A percentile compares a stretch with the other conserved stretches of the same genome.
Evolutionary conservation across 2,113 vertebrate species (phyloP).

Genomic region (Corydoras sp.): DNA sequence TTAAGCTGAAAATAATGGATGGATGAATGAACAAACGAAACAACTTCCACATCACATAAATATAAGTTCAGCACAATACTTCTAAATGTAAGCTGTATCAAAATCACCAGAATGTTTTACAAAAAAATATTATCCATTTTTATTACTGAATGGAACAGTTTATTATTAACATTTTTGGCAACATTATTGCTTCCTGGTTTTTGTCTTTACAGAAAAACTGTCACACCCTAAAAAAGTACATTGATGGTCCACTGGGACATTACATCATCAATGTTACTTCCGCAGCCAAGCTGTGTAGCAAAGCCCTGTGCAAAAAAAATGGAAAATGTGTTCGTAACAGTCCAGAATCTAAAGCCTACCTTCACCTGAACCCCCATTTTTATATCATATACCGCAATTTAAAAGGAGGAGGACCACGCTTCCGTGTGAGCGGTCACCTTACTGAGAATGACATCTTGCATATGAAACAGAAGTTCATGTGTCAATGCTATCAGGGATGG

Average conservation of each 20-base stretch:
- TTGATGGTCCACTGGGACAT: constrained; percentile 74
- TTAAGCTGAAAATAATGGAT: no score
- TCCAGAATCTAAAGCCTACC: constrained; percentile 63
- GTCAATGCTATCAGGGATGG: constrained; percentile 87
- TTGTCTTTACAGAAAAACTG: constrained; percentile 72
- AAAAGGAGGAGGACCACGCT: constrained; percentile 48
- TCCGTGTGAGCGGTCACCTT: constrained; percentile 64
- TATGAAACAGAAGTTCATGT: constrained; percentile 80
- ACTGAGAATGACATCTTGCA: constrained; percentile 59
- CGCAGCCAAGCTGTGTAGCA: constrained; percentile 83
- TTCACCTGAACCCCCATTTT: constrained; percentile 73
- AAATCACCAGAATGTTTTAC: no score
- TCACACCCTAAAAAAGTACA: constrained; percentile 70
- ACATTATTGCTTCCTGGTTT: not conserved
- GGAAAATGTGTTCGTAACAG: constrained; percentile 79
- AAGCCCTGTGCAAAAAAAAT: constrained; percentile 79
- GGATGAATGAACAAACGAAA: no score
- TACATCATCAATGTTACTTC: constrained; percentile 84
- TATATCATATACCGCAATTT: constrained; percentile 61
- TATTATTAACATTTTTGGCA: no score
- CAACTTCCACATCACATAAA: no score
- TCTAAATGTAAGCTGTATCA: no score
- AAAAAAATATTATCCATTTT: no score
- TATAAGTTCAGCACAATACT: no score
- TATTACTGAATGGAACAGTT: no score